phyloP scores from a whole-genome alignment of 2,888 invertebrate genomes.

The Melolontha melolontha region DNA sequence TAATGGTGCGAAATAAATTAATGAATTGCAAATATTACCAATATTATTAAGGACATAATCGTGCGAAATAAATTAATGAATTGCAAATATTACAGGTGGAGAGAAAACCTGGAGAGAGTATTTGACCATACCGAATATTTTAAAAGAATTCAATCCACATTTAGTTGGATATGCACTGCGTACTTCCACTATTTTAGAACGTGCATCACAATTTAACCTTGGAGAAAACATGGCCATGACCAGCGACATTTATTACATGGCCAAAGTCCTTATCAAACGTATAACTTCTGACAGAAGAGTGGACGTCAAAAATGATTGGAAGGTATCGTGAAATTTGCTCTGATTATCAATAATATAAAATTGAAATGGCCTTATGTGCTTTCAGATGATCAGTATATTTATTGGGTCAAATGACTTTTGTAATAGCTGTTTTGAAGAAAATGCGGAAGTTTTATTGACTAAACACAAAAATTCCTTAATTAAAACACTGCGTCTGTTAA shows the following conservation, averaged over 20 bases:
- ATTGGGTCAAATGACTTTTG: constrained; percentile 76
- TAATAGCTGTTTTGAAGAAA: constrained; percentile 67
- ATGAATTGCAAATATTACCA: no score
- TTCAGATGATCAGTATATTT: constrained; percentile 69
- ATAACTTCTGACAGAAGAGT: constrained; percentile 69
- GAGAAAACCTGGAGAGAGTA: constrained; percentile 68
- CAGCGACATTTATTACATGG: constrained; percentile 70
- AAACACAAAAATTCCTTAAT: constrained; percentile 68
- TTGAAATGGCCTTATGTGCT: constrained; percentile 39
- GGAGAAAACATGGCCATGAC: constrained; percentile 73
- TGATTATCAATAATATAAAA: no score
- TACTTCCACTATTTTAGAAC: constrained; percentile 66
- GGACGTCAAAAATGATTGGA: constrained; percentile 72
- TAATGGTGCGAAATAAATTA: no score
- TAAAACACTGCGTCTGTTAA: constrained; percentile 66
- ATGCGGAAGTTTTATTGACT: constrained; percentile 63
- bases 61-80: no score
- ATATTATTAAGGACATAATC: no score
- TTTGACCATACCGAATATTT: constrained; percentile 71
- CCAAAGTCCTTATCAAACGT: constrained; percentile 68
- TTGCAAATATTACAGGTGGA: constrained; percentile 63
- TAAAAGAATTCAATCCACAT: constrained; percentile 75
- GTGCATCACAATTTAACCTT: constrained; percentile 69
- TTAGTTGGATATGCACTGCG: constrained; percentile 72
- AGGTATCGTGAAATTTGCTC: constrained; percentile 61